Base-by-base conservation (phyloP, 2,113 vertebrate species). In the Scophthalmus maximus region DNA sequence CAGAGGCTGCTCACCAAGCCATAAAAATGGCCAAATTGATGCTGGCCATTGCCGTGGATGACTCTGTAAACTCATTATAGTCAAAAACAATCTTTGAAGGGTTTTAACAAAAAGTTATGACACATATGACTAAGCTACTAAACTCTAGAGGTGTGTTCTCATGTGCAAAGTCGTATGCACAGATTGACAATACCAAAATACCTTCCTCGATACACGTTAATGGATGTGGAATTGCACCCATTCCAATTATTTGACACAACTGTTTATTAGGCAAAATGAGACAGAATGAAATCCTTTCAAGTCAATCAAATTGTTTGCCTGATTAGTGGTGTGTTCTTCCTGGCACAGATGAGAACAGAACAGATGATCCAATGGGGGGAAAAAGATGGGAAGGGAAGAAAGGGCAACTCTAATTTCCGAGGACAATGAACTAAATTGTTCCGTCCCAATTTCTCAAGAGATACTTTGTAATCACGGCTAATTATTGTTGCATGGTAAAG, bases 1-100 rank as follows among this genome's bases (percentile, higher is more conserved):
- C 88, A 83, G 80, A 67, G 75, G 86, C 86, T 94, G 93, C 86
- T 94, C 92, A 92, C 70, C 86, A 92, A 92, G 82, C 92, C 91
- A 91, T 93, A 79, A 87, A 90, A 66, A 78, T 34, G 38, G 46
- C 55, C 81, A 90, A 91, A 91, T 88, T 57, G 82, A 91, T 83
- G 75, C 82, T 60, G 73, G 71, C 78, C 76, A 68, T 86, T 78
- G 66, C 82, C 60, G 66, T 68, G 51, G 76, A 85, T 89, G 82
- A n/a, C 87, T 79, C n/a, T n/a, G n/a, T 78, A 71, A 84, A 91
- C 66, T 69, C 82, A 88, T 91, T 87, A 76, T 36, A 92, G 88
- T 89, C 76, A 85, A 85, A 80, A 88, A 91, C 80, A 85, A 76
- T 80, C 46, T 76, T 69, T 40, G 52, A 83, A 79, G 76, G 55